Evolutionary conservation across 2,797 vertebrate species (phyloP), one percentile per base, ranked within the genome.

Genomic region (Aulostomus chinensis): DNA sequence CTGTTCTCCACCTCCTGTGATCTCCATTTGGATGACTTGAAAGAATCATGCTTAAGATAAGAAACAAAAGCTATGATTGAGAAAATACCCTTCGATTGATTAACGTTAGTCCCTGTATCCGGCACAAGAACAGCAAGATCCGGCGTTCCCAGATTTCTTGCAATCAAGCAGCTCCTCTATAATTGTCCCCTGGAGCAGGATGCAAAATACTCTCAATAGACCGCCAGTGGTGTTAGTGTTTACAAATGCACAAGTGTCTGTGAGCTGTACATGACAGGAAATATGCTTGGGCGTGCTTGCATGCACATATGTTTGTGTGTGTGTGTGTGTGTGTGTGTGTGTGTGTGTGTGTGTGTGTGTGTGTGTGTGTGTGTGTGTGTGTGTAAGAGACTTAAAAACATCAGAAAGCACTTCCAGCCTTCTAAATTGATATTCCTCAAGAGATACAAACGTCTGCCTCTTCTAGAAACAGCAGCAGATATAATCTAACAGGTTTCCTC

Each of bases 21-120:
- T 80, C 80, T 73, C 58, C 72, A 84, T 84, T 73, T 84, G 81
- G 51, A 9, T 7, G 38, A 59, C 67, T 76, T 84, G 63, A 86
- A 74, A 81, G 68, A 73, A 26, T 21, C 41, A 14, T 67, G 76
- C 67, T 57, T 73, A 28, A 61, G 82, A 88, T 85, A 84, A 86
- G 71, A 75, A 77, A 71, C 57, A 73, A 83, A 73, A 58, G 20
- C 45, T 63, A 21, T n/a, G 21, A 58, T 12, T 33, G 31, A 65
- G 62, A 73, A 82, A 79, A 72, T 58, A 42, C 30, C 54, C 76
- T 74, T 57, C 30, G n/a, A 70, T 65, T 37, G 62, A 76, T 78
- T 75, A 41, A 34, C 75, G 66, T 83, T 63, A 72, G 65, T 20
- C 15, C 56, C 49, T 5, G 51, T 62, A 63, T 82, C 75, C 68